phyloP scores from a whole-genome alignment of 2,888 invertebrate species.

The Dryocosmus kuriphilus region DNA sequence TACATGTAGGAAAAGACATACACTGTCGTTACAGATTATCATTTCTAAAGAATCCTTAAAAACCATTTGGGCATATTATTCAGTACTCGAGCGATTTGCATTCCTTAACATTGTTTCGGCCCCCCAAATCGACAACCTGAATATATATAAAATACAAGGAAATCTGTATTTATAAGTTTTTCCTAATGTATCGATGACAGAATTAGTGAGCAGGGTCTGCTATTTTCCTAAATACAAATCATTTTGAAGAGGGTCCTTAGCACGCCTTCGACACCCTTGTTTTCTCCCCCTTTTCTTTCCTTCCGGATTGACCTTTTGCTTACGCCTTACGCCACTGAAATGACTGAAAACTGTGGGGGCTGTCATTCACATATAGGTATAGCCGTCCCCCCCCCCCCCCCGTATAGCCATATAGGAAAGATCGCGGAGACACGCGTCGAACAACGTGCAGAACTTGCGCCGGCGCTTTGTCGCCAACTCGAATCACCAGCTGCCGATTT shows the following conservation, averaged over 20 bases:
- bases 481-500: slow-evolving; percentile 40
- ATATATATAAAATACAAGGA: background rate
- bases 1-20: no score
- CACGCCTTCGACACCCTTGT: background rate
- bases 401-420: slow-evolving; percentile 9
- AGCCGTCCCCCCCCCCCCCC: no score
- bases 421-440: slow-evolving; percentile 37
- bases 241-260: slow-evolving; percentile 13
- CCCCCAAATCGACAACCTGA: background rate
- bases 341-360: slow-evolving; percentile 18
- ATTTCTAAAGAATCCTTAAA: no score
- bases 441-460: slow-evolving; percentile 38
- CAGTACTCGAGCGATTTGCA: background rate
- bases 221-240: background rate
- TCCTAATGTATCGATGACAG: background rate
- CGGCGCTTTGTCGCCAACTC: slow-evolving; percentile 19
- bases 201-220: background rate
- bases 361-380: background rate
- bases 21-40: no score
- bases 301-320: slow-evolving; percentile 28
- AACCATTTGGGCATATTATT: no score
- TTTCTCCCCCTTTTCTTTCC: background rate
- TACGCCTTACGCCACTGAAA: slow-evolving; percentile 38
- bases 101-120: background rate
- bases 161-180: background rate